Evolutionary conservation across 2,797 vertebrate genomes (phyloP), one percentile per base, ranked within the genome.

Genomic region (Pseudopleuronectes americanus): DNA sequence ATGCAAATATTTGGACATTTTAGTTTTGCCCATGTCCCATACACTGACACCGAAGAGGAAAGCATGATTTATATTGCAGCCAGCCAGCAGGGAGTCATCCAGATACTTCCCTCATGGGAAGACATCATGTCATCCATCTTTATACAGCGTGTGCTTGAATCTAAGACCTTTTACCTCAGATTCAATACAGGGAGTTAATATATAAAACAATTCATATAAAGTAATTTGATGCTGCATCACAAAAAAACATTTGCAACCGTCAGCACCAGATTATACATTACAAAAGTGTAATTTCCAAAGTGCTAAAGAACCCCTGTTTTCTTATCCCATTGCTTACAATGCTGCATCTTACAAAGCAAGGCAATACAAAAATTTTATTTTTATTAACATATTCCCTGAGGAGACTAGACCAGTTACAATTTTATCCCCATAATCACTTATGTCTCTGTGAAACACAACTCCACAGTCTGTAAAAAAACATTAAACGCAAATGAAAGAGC

Each of bases 221-320:
- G 24, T 7, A 53, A 16, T 17, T 38, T 31, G 52, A 17, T 16
- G 38, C 61, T 4, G 22, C 14, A 43, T 28, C 22, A 54, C 68
- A 63, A n/a, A n/a, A 24, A 26, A 38, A 61, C 51, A 51, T 26
- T 28, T 55, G 16, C 16, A 36, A 2, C 13, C 43, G 55, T 13
- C 51, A 72, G 72, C 59, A 48, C 24, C 54, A 56, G 63, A 79
- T 75, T 56, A 70, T 53, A 79, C 26, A 26, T 26, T 4, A 26
- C 4, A 26, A 26, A 26, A 51, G 41, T 64, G 60, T 79, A 64
- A 83, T 73, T 84, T 64, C 13, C 72, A 70, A 64, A 84, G 63
- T 68, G 77, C 68, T 76, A 43, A 72, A n/a, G 17, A 72, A 79
- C 62, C 60, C 33, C 17, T 63, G 8, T 41, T 52, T 41, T 21